These are phyloP conservation scores for Pyrgilauda ruficollis DNA, from an alignment of 2,113 vertebrate genomes.

Conservation along the genomic window DNA sequence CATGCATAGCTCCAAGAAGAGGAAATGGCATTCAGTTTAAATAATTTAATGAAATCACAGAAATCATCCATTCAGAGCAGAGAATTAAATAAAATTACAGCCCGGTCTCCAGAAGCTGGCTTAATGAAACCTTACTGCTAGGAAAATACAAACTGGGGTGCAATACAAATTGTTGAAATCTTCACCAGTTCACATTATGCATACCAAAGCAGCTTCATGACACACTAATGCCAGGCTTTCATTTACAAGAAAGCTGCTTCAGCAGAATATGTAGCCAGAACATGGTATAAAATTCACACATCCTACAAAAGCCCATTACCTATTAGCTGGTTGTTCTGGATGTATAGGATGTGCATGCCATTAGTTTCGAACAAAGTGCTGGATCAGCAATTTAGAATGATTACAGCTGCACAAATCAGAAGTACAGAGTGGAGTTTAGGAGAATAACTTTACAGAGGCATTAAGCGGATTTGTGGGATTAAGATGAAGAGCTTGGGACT, in stretches of 20 bases:
- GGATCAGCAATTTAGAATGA: constrained; percentile 33
- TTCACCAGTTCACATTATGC: neutral
- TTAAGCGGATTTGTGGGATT: constrained; percentile 19
- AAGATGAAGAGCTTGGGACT: neutral
- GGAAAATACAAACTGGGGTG: neutral
- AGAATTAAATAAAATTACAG: constrained; percentile 54
- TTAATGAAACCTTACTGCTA: constrained; percentile 43
- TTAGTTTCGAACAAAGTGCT: constrained; percentile 37
- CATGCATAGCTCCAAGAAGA: constrained; percentile 19
- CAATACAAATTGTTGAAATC: neutral
- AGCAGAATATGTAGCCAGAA: constrained; percentile 46
- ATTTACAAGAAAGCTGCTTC: constrained; percentile 47
- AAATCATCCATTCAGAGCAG: constrained; percentile 22
- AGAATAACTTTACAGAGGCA: constrained; percentile 4
- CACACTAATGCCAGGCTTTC: constrained; percentile 4
- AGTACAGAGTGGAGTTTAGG: neutral
- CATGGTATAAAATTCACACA: constrained; percentile 27
- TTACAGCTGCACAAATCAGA: constrained; percentile 33
- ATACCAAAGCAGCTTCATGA: constrained; percentile 22
- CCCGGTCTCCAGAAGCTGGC: neutral
- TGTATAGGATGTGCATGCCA: neutral
- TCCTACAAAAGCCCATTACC: constrained; percentile 18
- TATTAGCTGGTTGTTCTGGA: constrained; percentile 2
- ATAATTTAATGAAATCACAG: constrained; percentile 9
- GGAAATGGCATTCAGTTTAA: constrained; percentile 49